phyloP scores from a whole-genome alignment of 1,140 invertebrate species.

The Lycorma delicatula region DNA sequence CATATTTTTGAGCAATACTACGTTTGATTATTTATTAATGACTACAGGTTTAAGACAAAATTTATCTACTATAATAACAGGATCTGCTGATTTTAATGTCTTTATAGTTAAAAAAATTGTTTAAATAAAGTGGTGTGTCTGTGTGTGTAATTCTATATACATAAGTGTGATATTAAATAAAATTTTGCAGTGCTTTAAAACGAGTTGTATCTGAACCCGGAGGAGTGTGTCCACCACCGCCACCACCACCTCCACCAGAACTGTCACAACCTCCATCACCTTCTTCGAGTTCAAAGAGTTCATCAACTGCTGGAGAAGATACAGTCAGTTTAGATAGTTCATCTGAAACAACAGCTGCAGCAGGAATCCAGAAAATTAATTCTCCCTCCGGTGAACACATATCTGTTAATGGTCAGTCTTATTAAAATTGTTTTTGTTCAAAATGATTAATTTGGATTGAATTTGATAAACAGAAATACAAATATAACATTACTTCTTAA shows the following conservation, averaged over 20 bases:
- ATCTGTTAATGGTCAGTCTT: no score
- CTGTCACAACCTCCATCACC: constrained; percentile 16
- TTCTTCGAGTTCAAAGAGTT: background rate
- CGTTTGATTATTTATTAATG: no score
- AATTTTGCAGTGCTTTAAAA: constrained; percentile 34
- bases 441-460: no score
- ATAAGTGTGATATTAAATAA: background rate
- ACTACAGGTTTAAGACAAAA: no score
- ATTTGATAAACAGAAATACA: no score
- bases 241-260: constrained; percentile 24
- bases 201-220: constrained; percentile 43
- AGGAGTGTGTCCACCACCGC: constrained; percentile 37
- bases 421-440: no score
- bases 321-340: background rate
- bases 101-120: background rate
- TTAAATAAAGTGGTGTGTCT: background rate
- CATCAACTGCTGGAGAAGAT: background rate
- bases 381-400: no score
- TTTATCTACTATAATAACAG: no score
- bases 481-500: no score
- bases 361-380: no score
- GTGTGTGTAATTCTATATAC: background rate
- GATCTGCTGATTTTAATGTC: background rate
- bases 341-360: no score
- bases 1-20: no score